Conservation (phyloP, 2,888 invertebrate genomes). For the Eilema sororculum region DNA sequence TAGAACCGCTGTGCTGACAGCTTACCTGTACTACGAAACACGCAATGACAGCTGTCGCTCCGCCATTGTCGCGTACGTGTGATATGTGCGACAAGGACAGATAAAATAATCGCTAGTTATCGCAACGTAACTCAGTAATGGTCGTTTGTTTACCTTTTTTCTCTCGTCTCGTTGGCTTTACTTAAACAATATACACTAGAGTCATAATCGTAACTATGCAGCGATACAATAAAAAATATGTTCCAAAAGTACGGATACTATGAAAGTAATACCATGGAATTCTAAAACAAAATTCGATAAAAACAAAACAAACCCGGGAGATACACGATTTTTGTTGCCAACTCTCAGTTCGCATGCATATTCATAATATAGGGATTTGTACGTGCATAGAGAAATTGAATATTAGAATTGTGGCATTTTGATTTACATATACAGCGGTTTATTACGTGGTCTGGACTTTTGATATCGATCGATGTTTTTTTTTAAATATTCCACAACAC, state of each 20-base stretch:
- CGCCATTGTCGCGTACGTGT: too few relatives aligned
- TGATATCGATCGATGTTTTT: too few relatives aligned
- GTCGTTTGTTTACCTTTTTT: too few relatives aligned
- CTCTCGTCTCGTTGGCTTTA: too few relatives aligned
- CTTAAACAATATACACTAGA: background rate
- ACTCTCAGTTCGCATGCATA: constrained; percentile 60
- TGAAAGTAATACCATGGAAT: constrained; percentile 3
- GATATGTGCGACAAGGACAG: too few relatives aligned
- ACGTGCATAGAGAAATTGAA: constrained; percentile 54
- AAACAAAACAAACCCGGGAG: constrained; percentile 30
- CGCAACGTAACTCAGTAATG: too few relatives aligned
- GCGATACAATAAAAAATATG: background rate
- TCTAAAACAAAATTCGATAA: constrained; percentile 42
- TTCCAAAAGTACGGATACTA: background rate
- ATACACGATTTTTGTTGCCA: constrained; percentile 48
- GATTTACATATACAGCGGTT: constrained; percentile 44
- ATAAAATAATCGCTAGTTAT: too few relatives aligned
- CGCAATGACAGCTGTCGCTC: too few relatives aligned
- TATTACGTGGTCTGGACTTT: constrained; percentile 27
- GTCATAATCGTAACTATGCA: background rate
- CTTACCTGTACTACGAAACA: too few relatives aligned
- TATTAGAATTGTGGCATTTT: constrained; percentile 42
- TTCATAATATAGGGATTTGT: constrained; percentile 63
- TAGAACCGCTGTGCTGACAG: too few relatives aligned
- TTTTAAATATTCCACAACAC: too few relatives aligned